These are phyloP conservation scores for Pipa parva DNA, from an alignment of 2,113 vertebrate species.

Conservation along the genomic window DNA sequence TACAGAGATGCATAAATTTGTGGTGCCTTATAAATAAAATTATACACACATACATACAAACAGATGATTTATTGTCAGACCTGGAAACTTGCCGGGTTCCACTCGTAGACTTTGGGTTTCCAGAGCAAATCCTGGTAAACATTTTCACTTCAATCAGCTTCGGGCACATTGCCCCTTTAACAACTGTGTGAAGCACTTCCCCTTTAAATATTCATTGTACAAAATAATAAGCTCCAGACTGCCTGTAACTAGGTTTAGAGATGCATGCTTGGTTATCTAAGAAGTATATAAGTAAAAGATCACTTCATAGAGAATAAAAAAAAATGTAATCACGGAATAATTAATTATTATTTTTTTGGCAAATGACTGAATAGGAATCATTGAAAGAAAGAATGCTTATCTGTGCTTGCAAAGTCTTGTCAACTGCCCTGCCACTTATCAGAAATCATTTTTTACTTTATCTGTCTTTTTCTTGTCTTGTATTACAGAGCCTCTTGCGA, in stretches of 20 bases:
- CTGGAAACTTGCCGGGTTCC: too few relatives aligned
- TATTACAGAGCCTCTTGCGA: constrained; percentile 25
- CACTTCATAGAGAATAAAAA: not conserved
- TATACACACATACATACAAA: too few relatives aligned
- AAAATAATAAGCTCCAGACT: too few relatives aligned
- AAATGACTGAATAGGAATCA: not conserved
- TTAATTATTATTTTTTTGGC: not conserved
- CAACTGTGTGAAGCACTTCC: too few relatives aligned
- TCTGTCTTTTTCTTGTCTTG: constrained; percentile 1
- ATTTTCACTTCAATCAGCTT: too few relatives aligned
- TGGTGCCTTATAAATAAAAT: too few relatives aligned
- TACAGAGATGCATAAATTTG: too few relatives aligned
- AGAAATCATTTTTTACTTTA: constrained; percentile 29
- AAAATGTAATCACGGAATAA: not conserved
- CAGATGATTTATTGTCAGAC: too few relatives aligned
- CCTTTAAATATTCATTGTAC: too few relatives aligned
- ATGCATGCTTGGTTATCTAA: not conserved
- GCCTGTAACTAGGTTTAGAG: not conserved
- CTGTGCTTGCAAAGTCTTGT: constrained; percentile 3
- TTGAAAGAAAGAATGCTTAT: not conserved
- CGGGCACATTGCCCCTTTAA: too few relatives aligned
- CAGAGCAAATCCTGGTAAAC: too few relatives aligned
- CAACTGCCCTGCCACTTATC: constrained; percentile 25
- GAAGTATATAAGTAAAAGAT: not conserved
- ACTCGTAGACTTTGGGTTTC: too few relatives aligned